A percentile compares a stretch with the other conserved stretches of the same genome.
phyloP scores from a whole-genome alignment of 2,888 invertebrate genomes.

The Chymomyza procnemis region DNA sequence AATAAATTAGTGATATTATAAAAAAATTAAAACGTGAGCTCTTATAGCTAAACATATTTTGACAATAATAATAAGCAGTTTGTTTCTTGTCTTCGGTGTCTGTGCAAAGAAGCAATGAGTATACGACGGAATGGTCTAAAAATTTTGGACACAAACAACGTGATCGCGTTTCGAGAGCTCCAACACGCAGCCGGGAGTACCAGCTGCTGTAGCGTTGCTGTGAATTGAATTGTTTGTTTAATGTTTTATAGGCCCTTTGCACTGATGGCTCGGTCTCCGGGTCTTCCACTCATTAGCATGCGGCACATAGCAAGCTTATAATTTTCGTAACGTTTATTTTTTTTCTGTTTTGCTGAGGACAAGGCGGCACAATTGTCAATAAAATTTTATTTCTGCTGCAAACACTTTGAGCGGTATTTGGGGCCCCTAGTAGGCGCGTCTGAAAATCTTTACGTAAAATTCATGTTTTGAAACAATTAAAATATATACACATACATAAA shows the following conservation, averaged over 20 bases:
- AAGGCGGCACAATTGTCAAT: conserved; percentile 60
- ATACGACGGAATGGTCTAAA: conserved; percentile 6
- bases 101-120: background rate
- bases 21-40: conserved; percentile 69
- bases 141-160: conserved; percentile 63
- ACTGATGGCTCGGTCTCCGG: background rate
- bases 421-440: background rate
- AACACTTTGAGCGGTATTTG: conserved; percentile 44
- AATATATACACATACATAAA: conserved; percentile 16
- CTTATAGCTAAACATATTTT: conserved; percentile 50
- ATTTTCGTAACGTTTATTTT: conserved; percentile 34
- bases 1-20: conserved; percentile 70
- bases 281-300: conserved; percentile 60
- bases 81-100: conserved; percentile 20
- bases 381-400: conserved; percentile 45
- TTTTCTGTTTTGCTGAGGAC: conserved; percentile 22
- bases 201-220: conserved; percentile 22
- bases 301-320: conserved; percentile 58
- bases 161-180: conserved; percentile 38
- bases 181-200: conserved; percentile 2
- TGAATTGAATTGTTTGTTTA: conserved; percentile 47
- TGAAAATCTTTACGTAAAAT: conserved; percentile 13
- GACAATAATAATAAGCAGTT: conserved; percentile 59
- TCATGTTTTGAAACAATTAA: conserved; percentile 50
- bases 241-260: conserved; percentile 45